phyloP scores from a whole-genome alignment of 2,113 vertebrate species.

The Cyanistes caeruleus region DNA sequence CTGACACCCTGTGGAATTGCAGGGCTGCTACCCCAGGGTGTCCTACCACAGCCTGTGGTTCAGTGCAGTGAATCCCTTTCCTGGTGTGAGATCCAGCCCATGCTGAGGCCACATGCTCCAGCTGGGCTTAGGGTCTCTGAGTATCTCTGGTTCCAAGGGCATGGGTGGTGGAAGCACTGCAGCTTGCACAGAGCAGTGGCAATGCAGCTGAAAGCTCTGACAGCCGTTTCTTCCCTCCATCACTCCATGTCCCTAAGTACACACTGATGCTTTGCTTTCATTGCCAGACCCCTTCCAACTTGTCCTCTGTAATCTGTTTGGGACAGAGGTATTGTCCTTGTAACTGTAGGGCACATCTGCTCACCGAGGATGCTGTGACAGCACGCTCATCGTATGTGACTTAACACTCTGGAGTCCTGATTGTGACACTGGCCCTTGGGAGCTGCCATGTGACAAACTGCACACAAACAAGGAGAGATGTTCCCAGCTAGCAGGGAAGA shows the following conservation, averaged over 20 bases:
- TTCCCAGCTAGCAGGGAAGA: background rate
- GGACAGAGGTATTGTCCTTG: background rate
- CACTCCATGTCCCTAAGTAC: fast-evolving
- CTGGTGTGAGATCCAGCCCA: background rate
- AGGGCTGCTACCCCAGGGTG: background rate
- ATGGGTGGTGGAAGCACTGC: background rate
- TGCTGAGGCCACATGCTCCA: background rate
- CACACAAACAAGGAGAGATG: background rate
- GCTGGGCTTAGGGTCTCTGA: background rate
- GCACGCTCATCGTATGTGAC: fast-evolving
- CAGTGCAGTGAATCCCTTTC: background rate
- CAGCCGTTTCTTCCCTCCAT: background rate
- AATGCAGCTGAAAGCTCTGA: background rate
- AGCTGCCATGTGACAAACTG: background rate
- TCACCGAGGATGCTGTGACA: background rate
- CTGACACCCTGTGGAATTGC: fast-evolving
- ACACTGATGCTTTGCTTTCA: background rate
- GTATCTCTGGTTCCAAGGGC: background rate
- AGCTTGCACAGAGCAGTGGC: background rate
- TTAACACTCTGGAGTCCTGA: background rate
- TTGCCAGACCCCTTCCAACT: background rate
- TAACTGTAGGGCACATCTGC: background rate
- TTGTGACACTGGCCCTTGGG: background rate
- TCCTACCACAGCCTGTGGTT: background rate
- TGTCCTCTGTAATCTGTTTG: background rate